Conservation (phyloP, 2,113 vertebrate species). For the Podiceps cristatus region DNA sequence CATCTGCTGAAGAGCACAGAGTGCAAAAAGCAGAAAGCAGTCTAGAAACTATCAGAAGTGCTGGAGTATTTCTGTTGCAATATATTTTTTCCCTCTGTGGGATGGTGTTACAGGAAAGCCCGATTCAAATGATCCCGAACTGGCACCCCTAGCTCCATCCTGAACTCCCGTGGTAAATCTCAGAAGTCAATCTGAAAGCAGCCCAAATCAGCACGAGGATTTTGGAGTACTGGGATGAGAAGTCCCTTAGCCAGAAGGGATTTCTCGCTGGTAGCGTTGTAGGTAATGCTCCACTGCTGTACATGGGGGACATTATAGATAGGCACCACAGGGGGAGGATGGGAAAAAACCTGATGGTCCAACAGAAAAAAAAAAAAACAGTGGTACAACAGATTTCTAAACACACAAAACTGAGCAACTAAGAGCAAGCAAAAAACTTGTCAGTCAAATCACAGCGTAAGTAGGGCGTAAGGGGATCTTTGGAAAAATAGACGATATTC, state of each 20-base stretch:
- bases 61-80: neutral
- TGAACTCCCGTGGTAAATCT: neutral
- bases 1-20: neutral
- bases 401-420: neutral
- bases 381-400: neutral
- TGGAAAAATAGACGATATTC: neutral
- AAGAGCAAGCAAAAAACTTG: neutral
- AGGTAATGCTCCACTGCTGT: neutral
- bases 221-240: neutral
- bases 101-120: neutral
- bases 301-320: neutral
- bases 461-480: neutral
- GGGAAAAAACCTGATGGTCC: accelerated
- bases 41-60: neutral
- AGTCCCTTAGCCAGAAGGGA: neutral
- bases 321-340: no score
- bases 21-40: neutral
- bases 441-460: neutral
- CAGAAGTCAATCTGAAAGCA: neutral
- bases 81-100: neutral
- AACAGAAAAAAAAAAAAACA: neutral
- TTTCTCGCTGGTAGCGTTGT: neutral
- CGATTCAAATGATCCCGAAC: neutral
- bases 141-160: neutral
- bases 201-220: neutral